phyloP scores from a whole-genome alignment of 2,113 vertebrate genomes.

The Heterotis niloticus region DNA sequence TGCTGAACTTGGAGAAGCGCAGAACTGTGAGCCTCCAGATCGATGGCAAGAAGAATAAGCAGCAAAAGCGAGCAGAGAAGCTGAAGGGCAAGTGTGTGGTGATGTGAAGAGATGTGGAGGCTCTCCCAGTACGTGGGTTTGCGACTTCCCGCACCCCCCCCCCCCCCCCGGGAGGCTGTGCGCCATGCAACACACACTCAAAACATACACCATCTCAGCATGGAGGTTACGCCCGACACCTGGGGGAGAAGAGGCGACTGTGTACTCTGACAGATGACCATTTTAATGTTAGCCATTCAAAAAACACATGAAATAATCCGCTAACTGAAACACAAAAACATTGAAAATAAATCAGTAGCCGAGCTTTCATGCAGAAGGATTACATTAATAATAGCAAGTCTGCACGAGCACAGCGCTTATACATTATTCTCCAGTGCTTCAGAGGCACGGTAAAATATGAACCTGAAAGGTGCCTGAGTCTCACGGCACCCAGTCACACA shows the following conservation, averaged over 20 bases:
- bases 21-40: conserved; percentile 73
- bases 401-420: background rate
- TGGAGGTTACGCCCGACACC: background rate
- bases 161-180: background rate
- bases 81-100: conserved; percentile 74
- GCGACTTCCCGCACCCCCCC: background rate
- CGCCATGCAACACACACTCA: background rate
- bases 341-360: conserved; percentile 13
- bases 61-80: conserved; percentile 77
- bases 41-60: conserved; percentile 70
- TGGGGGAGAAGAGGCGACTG: background rate
- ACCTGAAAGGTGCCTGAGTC: conserved; percentile 14
- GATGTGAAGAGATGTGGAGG: conserved; percentile 53
- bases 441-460: background rate
- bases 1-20: conserved; percentile 74
- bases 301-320: background rate
- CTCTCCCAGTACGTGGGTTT: background rate
- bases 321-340: background rate
- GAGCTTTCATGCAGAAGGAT: conserved; percentile 14
- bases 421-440: conserved; percentile 4
- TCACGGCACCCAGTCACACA: background rate
- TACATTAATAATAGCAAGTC: background rate
- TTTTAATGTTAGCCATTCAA: background rate
- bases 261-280: background rate
- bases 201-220: background rate